A percentile compares a stretch with the other conserved stretches of the same genome.
These are phyloP conservation scores for Drosophila putrida DNA, from an alignment of 2,888 invertebrate genomes.

Conservation along the genomic window DNA sequence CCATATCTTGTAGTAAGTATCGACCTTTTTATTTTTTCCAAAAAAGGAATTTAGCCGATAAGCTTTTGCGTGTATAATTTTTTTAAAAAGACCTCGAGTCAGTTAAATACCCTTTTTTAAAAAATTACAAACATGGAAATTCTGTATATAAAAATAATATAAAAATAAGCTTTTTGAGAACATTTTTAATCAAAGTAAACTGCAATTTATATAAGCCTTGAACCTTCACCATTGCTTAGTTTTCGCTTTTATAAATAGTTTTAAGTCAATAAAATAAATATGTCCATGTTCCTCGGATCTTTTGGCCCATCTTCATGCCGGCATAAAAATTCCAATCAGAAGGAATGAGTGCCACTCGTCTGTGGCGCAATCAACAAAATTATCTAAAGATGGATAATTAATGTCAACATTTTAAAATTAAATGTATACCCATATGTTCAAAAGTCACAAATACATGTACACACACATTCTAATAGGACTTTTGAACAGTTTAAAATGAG, in stretches of 20 bases:
- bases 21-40: no score
- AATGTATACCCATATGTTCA: not conserved
- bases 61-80: no score
- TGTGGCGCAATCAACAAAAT: slow-evolving; percentile 12
- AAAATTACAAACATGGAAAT: no score
- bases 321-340: slow-evolving; percentile 6
- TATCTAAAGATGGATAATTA: slow-evolving; percentile 53
- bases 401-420: slow-evolving; percentile 41
- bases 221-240: not conserved
- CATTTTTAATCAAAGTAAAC: not conserved
- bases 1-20: no score
- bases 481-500: slow-evolving; percentile 61
- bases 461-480: slow-evolving; percentile 28
- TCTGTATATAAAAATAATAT: no score
- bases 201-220: not conserved
- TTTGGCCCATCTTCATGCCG: not conserved
- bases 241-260: not conserved
- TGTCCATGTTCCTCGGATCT: not conserved
- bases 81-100: no score
- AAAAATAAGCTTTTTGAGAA: no score
- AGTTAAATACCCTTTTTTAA: no score
- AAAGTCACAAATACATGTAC: no score
- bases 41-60: no score
- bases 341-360: slow-evolving; percentile 30
- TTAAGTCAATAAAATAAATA: slow-evolving; percentile 1